phyloP scores from a whole-genome alignment of 2,888 invertebrate species.

The Nymphalis polychloros region DNA sequence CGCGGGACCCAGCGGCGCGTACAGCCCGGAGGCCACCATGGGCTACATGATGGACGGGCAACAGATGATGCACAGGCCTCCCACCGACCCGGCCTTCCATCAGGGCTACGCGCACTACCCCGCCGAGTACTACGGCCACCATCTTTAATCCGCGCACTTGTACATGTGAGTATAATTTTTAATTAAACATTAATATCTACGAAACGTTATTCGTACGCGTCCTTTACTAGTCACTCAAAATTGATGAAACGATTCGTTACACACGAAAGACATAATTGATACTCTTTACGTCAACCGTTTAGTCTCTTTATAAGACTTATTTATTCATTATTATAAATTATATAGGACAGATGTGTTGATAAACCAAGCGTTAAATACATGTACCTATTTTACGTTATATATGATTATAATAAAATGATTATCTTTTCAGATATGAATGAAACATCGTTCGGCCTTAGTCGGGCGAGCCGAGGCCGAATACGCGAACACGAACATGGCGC shows the following conservation, averaged over 20 bases:
- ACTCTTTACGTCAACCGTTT: too few species aligned
- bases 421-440: constrained; percentile 70
- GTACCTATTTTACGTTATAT: background rate
- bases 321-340: too few species aligned
- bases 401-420: constrained; percentile 10
- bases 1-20: constrained; percentile 96
- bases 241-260: too few species aligned
- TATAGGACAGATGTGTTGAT: too few species aligned
- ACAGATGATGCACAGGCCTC: constrained; percentile 98
- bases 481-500: constrained; percentile 40
- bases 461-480: constrained; percentile 43
- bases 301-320: too few species aligned
- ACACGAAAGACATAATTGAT: too few species aligned
- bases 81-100: constrained; percentile 95
- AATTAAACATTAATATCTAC: background rate
- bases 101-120: constrained; percentile 95
- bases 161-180: constrained; percentile 68
- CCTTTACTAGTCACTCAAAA: too few species aligned
- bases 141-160: constrained; percentile 87
- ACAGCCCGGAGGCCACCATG: constrained; percentile 97
- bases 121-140: constrained; percentile 96
- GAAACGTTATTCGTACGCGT: too few species aligned
- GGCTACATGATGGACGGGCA: constrained; percentile 99
- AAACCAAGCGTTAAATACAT: background rate
- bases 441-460: constrained; percentile 60